A percentile compares a stretch with the other conserved stretches of the same genome.
phyloP scores from a whole-genome alignment of 2,888 invertebrate species.

The Agrotis puta region DNA sequence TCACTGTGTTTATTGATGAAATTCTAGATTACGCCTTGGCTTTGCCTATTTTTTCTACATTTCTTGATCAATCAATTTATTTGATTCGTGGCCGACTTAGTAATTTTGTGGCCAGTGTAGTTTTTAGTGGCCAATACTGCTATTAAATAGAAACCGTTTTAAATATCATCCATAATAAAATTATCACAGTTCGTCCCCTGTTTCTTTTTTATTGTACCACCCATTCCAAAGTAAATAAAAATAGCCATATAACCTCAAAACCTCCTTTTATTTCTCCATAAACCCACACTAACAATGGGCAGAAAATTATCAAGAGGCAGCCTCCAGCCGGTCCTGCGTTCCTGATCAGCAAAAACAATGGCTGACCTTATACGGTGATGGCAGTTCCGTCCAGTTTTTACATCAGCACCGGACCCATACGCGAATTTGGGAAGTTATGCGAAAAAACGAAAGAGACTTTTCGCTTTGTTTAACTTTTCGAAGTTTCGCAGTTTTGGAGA shows the following conservation, averaged over 20 bases:
- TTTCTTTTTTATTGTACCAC: too few relatives aligned
- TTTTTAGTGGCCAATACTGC: too few relatives aligned
- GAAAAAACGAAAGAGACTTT: constrained; percentile 69
- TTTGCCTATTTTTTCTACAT: too few relatives aligned
- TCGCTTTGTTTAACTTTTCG: constrained; percentile 54
- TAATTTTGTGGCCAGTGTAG: too few relatives aligned
- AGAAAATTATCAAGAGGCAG: constrained; percentile 27
- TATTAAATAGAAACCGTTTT: too few relatives aligned
- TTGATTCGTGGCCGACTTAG: too few relatives aligned
- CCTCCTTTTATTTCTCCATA: constrained; percentile 20
- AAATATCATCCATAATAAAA: too few relatives aligned
- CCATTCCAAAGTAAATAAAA: neutral
- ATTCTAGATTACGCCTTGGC: too few relatives aligned
- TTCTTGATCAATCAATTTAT: too few relatives aligned
- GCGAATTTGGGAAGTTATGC: constrained; percentile 73
- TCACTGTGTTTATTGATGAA: too few relatives aligned
- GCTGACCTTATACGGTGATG: constrained; percentile 80
- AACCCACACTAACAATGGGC: constrained; percentile 11
- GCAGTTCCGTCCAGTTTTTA: constrained; percentile 74
- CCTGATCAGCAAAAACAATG: constrained; percentile 80
- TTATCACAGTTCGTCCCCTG: too few relatives aligned
- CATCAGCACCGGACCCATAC: constrained; percentile 65
- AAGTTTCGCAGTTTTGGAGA: constrained; percentile 27
- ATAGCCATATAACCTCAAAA: neutral
- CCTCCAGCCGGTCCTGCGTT: constrained; percentile 62